Conservation (phyloP, 2,888 invertebrate genomes). For the Ennomos quercinarius region DNA sequence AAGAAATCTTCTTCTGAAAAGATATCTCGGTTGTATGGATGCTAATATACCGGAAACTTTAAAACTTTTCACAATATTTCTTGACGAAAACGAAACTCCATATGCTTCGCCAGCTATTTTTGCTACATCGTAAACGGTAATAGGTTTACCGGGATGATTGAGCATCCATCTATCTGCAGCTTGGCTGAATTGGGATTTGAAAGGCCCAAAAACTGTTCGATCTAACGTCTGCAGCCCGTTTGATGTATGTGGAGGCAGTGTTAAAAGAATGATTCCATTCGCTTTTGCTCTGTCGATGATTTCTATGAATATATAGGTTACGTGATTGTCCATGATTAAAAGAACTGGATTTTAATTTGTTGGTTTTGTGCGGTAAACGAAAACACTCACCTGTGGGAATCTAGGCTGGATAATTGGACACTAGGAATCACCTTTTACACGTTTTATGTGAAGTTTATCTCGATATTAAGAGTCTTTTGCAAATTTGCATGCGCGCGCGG, state of each 20-base stretch:
- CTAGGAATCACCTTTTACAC: too few relatives aligned
- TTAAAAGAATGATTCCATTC: slow-evolving; percentile 39
- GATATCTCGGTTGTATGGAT: slow-evolving; percentile 32
- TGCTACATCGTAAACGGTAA: slow-evolving; percentile 36
- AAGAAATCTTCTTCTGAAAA: slow-evolving; percentile 36
- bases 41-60: slow-evolving; percentile 35
- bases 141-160: slow-evolving; percentile 39
- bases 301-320: slow-evolving; percentile 50
- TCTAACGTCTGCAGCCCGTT: slow-evolving; percentile 38
- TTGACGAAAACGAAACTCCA: slow-evolving; percentile 33
- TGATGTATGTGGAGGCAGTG: slow-evolving; percentile 38
- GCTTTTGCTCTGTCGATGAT: slow-evolving; percentile 42
- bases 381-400: too few relatives aligned
- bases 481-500: too few relatives aligned
- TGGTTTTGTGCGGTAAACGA: too few relatives aligned
- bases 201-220: slow-evolving; percentile 39
- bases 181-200: slow-evolving; percentile 35
- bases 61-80: slow-evolving; percentile 36
- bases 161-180: slow-evolving; percentile 33
- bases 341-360: slow-evolving; percentile 37
- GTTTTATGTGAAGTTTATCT: too few relatives aligned
- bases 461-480: too few relatives aligned
- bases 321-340: slow-evolving; percentile 51
- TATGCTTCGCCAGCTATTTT: slow-evolving; percentile 38
- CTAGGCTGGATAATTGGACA: too few relatives aligned